A percentile compares a stretch with the other conserved stretches of the same genome.
Evolutionary conservation across 2,888 invertebrate species (phyloP).

Genomic region (Rhabditophanes sp.): DNA sequence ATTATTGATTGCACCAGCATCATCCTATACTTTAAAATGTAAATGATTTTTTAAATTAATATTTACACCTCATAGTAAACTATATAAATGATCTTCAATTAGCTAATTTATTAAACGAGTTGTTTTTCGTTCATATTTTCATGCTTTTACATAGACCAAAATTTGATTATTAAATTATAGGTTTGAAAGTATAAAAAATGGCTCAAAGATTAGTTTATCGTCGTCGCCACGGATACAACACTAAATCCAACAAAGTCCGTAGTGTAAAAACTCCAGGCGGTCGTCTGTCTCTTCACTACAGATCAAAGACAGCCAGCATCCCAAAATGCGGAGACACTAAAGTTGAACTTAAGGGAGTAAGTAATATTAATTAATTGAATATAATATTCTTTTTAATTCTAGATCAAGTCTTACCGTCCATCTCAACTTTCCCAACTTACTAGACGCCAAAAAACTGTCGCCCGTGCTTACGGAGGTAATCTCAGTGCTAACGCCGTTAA

Average conservation of each 20-base stretch:
- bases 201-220: conserved; percentile 78
- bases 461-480: conserved; percentile 84
- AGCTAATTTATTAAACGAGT: too few relatives aligned
- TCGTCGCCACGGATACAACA: conserved; percentile 95
- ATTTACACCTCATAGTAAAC: too few relatives aligned
- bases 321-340: conserved; percentile 92
- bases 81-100: too few relatives aligned
- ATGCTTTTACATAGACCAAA: too few relatives aligned
- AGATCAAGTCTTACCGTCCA: conserved; percentile 79
- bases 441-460: conserved; percentile 86
- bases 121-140: too few relatives aligned
- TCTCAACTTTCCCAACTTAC: conserved; percentile 78
- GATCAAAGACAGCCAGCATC: conserved; percentile 88
- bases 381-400: conserved; percentile 12
- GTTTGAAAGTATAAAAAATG: too few relatives aligned
- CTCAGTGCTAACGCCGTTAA: conserved; percentile 38
- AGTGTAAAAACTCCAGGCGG: conserved; percentile 78
- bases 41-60: too few relatives aligned
- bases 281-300: conserved; percentile 84
- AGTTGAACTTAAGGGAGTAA: conserved; percentile 80
- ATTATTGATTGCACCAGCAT: too few relatives aligned
- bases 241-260: conserved; percentile 57
- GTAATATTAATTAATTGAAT: too few relatives aligned
- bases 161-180: too few relatives aligned
- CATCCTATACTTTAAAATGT: too few relatives aligned